Conservation (phyloP, 2,113 vertebrate genomes). For the Oriolus oriolus region DNA sequence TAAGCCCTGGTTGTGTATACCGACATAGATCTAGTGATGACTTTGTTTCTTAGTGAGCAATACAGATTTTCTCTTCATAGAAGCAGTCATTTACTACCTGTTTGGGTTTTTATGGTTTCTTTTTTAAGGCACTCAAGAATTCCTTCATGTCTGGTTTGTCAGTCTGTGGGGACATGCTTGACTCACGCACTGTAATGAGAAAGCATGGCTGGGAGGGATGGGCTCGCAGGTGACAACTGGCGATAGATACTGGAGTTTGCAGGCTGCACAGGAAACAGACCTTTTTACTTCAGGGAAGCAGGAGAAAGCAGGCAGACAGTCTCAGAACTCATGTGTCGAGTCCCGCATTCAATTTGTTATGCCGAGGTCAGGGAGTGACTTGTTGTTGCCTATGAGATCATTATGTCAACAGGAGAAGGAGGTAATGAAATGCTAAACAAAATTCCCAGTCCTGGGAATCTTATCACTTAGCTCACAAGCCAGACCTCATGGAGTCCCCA, state of each 20-base stretch:
- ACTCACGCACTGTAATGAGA: neutral
- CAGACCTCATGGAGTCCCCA: neutral
- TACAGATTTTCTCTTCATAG: neutral
- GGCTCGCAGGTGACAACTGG: neutral
- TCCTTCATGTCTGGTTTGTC: neutral
- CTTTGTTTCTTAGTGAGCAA: neutral
- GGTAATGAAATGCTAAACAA: constrained; percentile 32
- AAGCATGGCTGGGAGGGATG: neutral
- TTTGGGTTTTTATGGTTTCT: neutral
- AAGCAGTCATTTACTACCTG: neutral
- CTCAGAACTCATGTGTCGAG: neutral
- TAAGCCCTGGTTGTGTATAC: neutral
- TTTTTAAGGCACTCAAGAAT: neutral
- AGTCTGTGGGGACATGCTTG: neutral
- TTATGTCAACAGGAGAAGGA: constrained; percentile 18
- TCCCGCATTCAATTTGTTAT: neutral
- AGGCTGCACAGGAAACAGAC: neutral
- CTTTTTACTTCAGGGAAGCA: neutral
- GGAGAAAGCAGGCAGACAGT: neutral
- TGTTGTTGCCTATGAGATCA: constrained; percentile 48
- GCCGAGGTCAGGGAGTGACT: neutral
- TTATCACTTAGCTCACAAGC: constrained; percentile 17
- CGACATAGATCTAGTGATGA: neutral
- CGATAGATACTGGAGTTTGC: neutral
- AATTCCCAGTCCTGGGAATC: constrained; percentile 31